Conservation (phyloP, 2,888 invertebrate genomes). For the Augochlorella aurata region DNA sequence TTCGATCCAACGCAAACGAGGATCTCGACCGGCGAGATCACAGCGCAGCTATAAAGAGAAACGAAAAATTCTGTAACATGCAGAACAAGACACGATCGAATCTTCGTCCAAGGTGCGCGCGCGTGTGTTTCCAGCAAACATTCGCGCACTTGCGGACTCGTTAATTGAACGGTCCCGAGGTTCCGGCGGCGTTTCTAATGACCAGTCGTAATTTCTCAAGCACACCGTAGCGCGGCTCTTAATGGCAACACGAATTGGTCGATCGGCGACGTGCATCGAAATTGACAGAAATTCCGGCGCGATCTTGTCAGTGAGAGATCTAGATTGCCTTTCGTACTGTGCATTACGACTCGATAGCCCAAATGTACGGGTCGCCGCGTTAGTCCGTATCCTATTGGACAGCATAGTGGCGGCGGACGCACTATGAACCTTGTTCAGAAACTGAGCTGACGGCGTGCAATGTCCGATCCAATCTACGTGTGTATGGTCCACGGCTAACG, state of each 20-base stretch:
- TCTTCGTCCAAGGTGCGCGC: no score
- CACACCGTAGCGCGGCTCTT: conserved; percentile 7
- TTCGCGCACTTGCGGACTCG: no score
- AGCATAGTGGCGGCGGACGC: conserved; percentile 57
- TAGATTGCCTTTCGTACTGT: conserved; percentile 66
- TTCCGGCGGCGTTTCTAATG: neutral
- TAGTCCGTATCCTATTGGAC: conserved; percentile 68
- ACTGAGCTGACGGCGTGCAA: conserved; percentile 74
- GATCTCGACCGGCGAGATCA: no score
- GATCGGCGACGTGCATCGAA: conserved; percentile 29
- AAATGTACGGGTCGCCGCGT: conserved; percentile 66
- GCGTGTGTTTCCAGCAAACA: no score
- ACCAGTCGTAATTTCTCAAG: neutral
- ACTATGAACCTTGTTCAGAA: conserved; percentile 70
- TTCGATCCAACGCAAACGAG: no score
- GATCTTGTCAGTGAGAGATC: conserved; percentile 58
- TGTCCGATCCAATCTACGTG: conserved; percentile 72
- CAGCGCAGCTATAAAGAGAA: no score
- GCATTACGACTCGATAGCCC: conserved; percentile 69
- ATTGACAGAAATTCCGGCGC: conserved; percentile 57
- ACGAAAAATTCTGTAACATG: no score
- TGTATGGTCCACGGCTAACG: conserved; percentile 67
- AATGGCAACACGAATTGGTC: conserved; percentile 19
- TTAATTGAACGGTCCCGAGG: neutral
- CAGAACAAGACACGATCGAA: no score